phyloP scores from a whole-genome alignment of 1,140 invertebrate genomes.

The Drosophila santomea region DNA sequence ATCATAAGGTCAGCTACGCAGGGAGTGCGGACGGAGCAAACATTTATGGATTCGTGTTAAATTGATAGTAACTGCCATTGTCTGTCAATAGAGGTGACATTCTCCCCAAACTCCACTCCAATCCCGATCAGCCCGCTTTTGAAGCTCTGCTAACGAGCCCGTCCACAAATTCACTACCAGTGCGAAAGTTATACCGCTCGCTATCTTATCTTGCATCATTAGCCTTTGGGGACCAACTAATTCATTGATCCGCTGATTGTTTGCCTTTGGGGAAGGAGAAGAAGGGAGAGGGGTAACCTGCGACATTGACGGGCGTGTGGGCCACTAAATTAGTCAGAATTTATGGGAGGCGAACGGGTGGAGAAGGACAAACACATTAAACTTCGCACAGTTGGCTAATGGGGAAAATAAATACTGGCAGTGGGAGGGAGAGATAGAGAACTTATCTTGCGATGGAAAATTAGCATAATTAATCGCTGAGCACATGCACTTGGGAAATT shows the following conservation, averaged over 20 bases:
- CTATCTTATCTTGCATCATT: constrained; percentile 73
- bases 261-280: constrained; percentile 21
- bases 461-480: constrained; percentile 62
- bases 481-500: constrained; percentile 26
- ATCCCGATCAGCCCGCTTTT: constrained; percentile 5
- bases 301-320: constrained; percentile 18
- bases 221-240: constrained; percentile 32
- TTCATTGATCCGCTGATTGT: constrained; percentile 64
- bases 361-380: constrained; percentile 37
- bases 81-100: constrained; percentile 57
- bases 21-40: constrained; percentile 16
- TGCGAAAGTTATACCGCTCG: constrained; percentile 21
- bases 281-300: neutral
- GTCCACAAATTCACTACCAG: constrained; percentile 64
- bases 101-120: constrained; percentile 5
- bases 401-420: constrained; percentile 21
- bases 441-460: constrained; percentile 37
- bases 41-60: constrained; percentile 66
- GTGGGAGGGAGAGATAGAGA: constrained; percentile 1
- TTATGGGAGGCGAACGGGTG: constrained; percentile 4
- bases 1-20: constrained; percentile 54
- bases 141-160: constrained; percentile 51
- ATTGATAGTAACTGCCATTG: constrained; percentile 68
- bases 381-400: constrained; percentile 35
- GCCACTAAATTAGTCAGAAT: constrained; percentile 43